A percentile compares a stretch with the other conserved stretches of the same genome.
Conservation (phyloP, 2,113 vertebrate genomes). For the Chionodraco myersi region DNA sequence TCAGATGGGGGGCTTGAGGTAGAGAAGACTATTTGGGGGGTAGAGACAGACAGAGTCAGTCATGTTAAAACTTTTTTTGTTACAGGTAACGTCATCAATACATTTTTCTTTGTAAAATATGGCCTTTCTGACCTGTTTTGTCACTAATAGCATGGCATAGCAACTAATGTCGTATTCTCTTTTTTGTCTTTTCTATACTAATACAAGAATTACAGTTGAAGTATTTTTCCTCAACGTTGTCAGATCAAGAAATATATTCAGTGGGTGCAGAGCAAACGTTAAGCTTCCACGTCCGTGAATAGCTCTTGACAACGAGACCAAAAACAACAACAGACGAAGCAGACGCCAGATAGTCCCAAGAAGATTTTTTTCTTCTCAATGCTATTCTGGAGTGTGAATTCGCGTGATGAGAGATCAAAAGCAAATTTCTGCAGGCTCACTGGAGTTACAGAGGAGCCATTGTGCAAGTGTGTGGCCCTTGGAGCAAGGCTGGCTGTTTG, state of each 20-base stretch:
- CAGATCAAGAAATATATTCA: constrained; percentile 5
- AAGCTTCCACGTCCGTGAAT: constrained; percentile 25
- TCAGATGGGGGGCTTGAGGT: constrained; percentile 35
- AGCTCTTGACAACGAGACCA: constrained; percentile 11
- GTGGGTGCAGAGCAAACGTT: background rate
- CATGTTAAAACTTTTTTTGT: constrained; percentile 58
- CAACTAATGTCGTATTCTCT: background rate
- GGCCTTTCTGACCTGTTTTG: constrained; percentile 40
- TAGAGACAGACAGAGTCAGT: constrained; percentile 37
- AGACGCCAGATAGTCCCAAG: constrained; percentile 27
- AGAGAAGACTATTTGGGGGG: constrained; percentile 33
- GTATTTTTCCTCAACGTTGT: background rate
- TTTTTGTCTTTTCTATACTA: constrained; percentile 2
- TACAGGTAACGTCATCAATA: constrained; percentile 36
- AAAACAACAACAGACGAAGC: constrained; percentile 21
- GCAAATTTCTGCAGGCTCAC: constrained; percentile 44
- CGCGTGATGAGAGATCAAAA: constrained; percentile 52
- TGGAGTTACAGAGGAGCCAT: constrained; percentile 66
- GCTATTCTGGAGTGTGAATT: constrained; percentile 47
- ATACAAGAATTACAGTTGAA: background rate
- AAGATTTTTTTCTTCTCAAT: constrained; percentile 35
- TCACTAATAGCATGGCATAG: constrained; percentile 32
- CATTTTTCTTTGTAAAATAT: constrained; percentile 42
- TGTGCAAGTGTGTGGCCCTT: constrained; percentile 48
- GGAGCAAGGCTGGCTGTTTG: constrained; percentile 42